Evolutionary conservation across 2,888 invertebrate species (phyloP), one percentile per base, ranked within the genome.

Genomic region (Acanthoscelides obtectus): DNA sequence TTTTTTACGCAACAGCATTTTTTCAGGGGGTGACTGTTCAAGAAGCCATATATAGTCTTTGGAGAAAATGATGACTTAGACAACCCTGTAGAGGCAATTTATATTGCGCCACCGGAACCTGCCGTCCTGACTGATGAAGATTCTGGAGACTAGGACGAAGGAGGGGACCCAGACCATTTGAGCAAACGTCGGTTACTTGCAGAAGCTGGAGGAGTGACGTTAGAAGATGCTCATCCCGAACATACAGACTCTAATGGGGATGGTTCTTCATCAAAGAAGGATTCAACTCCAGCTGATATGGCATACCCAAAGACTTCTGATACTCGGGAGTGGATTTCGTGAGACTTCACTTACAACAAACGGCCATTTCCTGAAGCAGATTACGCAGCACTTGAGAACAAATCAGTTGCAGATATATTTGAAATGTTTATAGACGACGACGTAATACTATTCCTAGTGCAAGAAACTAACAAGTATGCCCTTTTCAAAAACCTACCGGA

Each of bases 401-500:
- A 27, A 68, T 68, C 25, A 27, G 20, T 45, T 27, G 21, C 20
- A 8, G 25, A 68, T 12, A 6, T 25, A 68, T 68, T 68, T 27
- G 68, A 68, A 27, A 68, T 69, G 45, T 72, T 72, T 64, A 66
- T 72, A 27, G 72, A 71, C 20, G 22, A 71, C 22, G 67, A 66
- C 3, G 65, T 73, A 27, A 63, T 73, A 5, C 20, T 20, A 63
- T 67, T 22, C 25, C 22, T 73, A 20, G 25, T 69, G 65, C 22
- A 25, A 21, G 73, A 73, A 71, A 22, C 73, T n/a, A 69, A 65
- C 63, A 66, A 69, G 20, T 70, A 74, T 27, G 71, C 72, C 19
- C 64, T 67, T 66, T 69, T 69, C 21, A 71, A 68, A 25, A 73
- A 73, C 65, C 25, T 68, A 25, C 71, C 70, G 20, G 67, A 72